Percentiles rank a stretch among this genome's conserved stretches.
Evolutionary conservation across 2,888 invertebrate species (phyloP).

Genomic region (Graphium colonna): DNA sequence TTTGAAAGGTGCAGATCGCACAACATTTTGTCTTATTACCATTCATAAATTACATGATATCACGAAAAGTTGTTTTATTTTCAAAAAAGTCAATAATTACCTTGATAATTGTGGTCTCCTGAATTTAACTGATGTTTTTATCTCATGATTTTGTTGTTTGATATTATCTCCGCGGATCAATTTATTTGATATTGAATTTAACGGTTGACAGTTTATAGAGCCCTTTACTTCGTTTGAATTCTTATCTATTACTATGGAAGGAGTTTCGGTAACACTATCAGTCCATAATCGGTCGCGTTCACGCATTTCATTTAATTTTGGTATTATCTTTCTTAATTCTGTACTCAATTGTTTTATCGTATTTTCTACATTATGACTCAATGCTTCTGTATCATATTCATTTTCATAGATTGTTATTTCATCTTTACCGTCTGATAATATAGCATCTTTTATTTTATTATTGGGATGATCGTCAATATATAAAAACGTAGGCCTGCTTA

Average conservation of each 20-base stretch:
- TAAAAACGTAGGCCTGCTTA: conserved; percentile 71
- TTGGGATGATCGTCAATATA: conserved; percentile 59
- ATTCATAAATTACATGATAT: no score
- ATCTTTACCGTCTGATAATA: conserved; percentile 80
- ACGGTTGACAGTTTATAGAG: conserved; percentile 25
- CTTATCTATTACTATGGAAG: conserved; percentile 47
- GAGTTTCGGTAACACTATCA: conserved; percentile 44
- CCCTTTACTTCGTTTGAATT: conserved; percentile 62
- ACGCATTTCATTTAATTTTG: conserved; percentile 72
- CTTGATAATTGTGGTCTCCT: conserved; percentile 27
- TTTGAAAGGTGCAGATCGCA: no score
- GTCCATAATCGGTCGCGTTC: conserved; percentile 65
- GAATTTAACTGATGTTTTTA: conserved; percentile 19
- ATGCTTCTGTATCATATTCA: conserved; percentile 62
- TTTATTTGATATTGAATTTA: background rate
- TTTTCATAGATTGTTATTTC: conserved; percentile 64
- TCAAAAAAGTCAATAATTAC: conserved; percentile 26
- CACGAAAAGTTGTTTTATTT: no score
- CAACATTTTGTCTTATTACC: no score
- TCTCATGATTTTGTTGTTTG: conserved; percentile 17
- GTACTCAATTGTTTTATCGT: conserved; percentile 72
- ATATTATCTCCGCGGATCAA: conserved; percentile 7
- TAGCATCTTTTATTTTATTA: conserved; percentile 78
- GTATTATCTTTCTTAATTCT: conserved; percentile 71
- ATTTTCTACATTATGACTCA: conserved; percentile 65